phyloP scores from a whole-genome alignment of 37 sponge, comb jelly and placozoan genomes.

The Eunapius fragilis region DNA sequence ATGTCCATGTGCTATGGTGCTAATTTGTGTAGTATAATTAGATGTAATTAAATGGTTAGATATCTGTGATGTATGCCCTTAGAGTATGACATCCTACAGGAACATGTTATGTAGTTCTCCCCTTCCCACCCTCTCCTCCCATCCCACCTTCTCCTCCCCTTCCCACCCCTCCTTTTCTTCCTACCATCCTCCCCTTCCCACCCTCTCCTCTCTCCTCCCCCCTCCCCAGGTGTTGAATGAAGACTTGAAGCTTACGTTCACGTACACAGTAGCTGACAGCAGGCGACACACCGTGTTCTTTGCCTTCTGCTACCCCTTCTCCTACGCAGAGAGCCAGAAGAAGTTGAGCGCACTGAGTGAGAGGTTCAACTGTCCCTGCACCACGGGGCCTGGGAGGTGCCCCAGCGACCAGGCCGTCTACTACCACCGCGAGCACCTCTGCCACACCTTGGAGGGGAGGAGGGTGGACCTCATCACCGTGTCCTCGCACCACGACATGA shows the following conservation, averaged over 20 bases:
- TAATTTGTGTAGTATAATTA: too few species aligned
- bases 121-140: too few species aligned
- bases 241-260: slow-evolving; percentile 73
- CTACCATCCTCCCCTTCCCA: neutral
- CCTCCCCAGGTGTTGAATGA: slow-evolving; percentile 58
- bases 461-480: slow-evolving; percentile 91
- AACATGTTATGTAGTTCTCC: too few species aligned
- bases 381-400: neutral
- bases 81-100: too few species aligned
- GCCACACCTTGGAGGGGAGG: slow-evolving; percentile 71
- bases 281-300: slow-evolving; percentile 73
- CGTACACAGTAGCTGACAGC: slow-evolving; percentile 57
- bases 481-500: slow-evolving; percentile 77
- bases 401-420: slow-evolving; percentile 59
- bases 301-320: slow-evolving; percentile 95
- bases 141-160: too few species aligned
- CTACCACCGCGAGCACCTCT: slow-evolving; percentile 85
- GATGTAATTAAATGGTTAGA: too few species aligned
- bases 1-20: too few species aligned
- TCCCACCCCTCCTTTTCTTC: neutral
- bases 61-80: too few species aligned
- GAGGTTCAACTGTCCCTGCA: neutral
- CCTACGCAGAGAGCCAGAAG: slow-evolving; percentile 86
- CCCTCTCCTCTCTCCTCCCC: neutral
- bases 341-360: slow-evolving; percentile 58